These are phyloP conservation scores for Cnemophilus loriae DNA, from an alignment of 2,113 vertebrate genomes.

Conservation along the genomic window DNA sequence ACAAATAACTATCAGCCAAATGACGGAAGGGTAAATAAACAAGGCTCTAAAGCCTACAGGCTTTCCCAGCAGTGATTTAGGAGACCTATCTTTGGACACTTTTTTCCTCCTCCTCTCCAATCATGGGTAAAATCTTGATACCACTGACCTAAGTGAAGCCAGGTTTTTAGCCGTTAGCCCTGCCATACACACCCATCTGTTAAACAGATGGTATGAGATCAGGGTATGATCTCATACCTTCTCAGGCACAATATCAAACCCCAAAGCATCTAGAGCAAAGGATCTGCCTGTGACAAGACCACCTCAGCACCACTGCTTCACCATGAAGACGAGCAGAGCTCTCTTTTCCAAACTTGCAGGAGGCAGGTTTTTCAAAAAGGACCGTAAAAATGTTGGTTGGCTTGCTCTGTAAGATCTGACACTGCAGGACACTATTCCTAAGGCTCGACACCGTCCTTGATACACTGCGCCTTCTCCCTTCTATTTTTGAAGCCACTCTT, in stretches of 20 bases:
- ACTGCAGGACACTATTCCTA: background rate
- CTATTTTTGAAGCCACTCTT: background rate
- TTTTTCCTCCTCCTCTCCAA: background rate
- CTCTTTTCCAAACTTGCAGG: background rate
- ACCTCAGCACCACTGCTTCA: background rate
- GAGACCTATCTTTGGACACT: slow-evolving; percentile 24
- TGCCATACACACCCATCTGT: slow-evolving; percentile 33
- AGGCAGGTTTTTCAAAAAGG: background rate
- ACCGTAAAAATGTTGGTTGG: background rate
- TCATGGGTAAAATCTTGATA: slow-evolving; percentile 37
- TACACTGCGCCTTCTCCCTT: background rate
- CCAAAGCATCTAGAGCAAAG: background rate
- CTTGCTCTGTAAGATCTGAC: background rate
- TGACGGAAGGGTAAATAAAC: background rate
- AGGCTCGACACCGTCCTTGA: background rate
- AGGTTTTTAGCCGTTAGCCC: slow-evolving; percentile 1
- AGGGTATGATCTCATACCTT: slow-evolving; percentile 42
- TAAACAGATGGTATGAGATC: slow-evolving; percentile 45
- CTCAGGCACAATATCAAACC: background rate
- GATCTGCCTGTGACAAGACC: background rate
- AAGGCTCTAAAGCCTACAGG: background rate
- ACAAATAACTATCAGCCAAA: background rate
- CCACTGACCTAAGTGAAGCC: slow-evolving; percentile 52
- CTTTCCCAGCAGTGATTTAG: slow-evolving; percentile 18
- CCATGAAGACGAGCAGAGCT: background rate